Evolutionary conservation across 2,888 invertebrate species (phyloP).

Genomic region (Parochlus steinenii): DNA sequence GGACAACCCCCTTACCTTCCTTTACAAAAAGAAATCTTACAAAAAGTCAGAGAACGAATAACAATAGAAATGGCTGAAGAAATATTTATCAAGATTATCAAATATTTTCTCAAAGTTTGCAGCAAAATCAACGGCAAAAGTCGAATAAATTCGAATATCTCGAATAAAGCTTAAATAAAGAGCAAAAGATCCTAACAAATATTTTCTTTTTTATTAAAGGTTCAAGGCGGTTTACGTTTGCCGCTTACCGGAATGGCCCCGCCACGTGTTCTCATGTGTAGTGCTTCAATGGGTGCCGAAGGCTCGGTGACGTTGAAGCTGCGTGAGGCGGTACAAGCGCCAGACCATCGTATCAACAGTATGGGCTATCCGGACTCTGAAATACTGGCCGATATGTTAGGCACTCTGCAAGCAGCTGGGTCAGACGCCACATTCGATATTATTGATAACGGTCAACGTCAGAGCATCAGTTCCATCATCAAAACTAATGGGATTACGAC

Average conservation of each 20-base stretch:
- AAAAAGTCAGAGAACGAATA: too few species aligned
- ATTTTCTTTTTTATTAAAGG: constrained; percentile 19
- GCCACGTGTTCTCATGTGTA: constrained; percentile 23
- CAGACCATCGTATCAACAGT: constrained; percentile 17
- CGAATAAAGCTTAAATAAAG: too few species aligned
- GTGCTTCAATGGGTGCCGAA: constrained; percentile 31
- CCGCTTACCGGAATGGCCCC: constrained; percentile 26
- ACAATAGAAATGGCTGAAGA: too few species aligned
- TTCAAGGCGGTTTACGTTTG: constrained; percentile 29
- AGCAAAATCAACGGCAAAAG: not conserved
- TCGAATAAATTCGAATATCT: not conserved
- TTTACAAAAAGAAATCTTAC: too few species aligned
- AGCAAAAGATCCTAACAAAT: constrained; percentile 4
- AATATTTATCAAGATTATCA: too few species aligned
- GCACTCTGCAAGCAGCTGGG: constrained; percentile 38
- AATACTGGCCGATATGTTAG: constrained; percentile 52
- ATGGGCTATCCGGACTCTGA: constrained; percentile 61
- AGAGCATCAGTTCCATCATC: constrained; percentile 1
- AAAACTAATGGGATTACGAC: constrained; percentile 2
- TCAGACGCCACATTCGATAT: constrained; percentile 12
- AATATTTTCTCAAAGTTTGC: too few species aligned
- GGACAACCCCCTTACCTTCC: too few species aligned
- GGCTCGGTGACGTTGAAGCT: constrained; percentile 30
- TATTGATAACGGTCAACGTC: constrained; percentile 7
- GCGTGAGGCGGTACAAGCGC: constrained; percentile 26